Percentiles rank a stretch among this genome's conserved stretches.
Conservation (phyloP, 2,797 vertebrate genomes). For the Platalea minor region DNA sequence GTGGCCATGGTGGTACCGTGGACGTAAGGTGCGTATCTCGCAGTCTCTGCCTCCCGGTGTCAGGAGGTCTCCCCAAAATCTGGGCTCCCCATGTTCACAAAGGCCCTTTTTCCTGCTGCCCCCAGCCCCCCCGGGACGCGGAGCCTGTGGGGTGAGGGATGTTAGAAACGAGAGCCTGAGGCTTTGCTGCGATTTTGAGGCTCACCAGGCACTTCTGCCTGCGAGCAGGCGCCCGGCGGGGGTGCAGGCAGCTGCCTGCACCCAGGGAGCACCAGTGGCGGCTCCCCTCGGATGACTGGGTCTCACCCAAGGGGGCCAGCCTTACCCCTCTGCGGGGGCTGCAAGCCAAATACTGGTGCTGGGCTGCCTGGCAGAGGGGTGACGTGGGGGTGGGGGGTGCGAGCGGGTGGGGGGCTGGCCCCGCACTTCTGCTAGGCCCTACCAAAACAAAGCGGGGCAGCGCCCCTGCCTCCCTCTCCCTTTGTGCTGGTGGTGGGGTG, state of each 20-base stretch:
- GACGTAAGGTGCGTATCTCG: background rate
- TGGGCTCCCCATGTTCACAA: background rate
- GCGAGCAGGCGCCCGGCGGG: background rate
- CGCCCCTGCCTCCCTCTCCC: background rate
- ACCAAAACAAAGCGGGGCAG: background rate
- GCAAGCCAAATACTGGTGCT: background rate
- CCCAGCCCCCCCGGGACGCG: background rate
- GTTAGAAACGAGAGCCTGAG: background rate
- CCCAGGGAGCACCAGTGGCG: background rate
- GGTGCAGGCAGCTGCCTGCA: background rate
- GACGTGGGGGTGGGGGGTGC: accelerated
- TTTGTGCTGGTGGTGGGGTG: background rate
- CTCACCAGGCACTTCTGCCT: background rate
- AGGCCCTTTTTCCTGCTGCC: background rate
- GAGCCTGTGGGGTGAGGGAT: accelerated
- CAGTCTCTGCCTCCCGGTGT: background rate
- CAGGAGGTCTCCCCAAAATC: background rate
- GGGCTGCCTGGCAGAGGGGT: background rate
- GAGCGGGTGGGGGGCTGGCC: background rate
- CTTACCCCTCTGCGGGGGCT: background rate
- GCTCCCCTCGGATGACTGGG: background rate
- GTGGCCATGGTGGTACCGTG: background rate
- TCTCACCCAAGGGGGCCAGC: background rate
- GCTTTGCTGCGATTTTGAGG: background rate
- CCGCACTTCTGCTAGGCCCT: background rate